These are phyloP conservation scores for Rhopalosiphum padi DNA, from an alignment of 1,140 invertebrate species.

Conservation along the genomic window DNA sequence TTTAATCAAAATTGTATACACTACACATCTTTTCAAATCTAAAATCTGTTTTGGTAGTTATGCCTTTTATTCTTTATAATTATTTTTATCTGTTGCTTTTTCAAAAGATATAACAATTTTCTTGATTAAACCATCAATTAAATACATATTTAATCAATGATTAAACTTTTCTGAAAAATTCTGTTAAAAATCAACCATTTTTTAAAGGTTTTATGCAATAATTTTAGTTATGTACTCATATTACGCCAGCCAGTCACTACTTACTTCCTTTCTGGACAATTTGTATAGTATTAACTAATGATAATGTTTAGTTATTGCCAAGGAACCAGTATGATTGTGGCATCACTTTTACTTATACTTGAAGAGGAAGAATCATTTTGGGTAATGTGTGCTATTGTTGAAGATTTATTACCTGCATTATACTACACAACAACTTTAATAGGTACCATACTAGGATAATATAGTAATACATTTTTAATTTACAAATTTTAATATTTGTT, in stretches of 20 bases:
- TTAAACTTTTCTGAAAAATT: too few relatives aligned
- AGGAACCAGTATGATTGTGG: slow-evolving; percentile 95
- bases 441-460: slow-evolving; percentile 68
- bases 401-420: slow-evolving; percentile 95
- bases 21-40: too few relatives aligned
- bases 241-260: background rate
- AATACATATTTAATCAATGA: too few relatives aligned
- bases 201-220: background rate
- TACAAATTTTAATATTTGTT: background rate
- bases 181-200: too few relatives aligned
- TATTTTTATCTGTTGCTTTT: too few relatives aligned
- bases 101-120: too few relatives aligned
- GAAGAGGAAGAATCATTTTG: slow-evolving; percentile 99
- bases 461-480: background rate
- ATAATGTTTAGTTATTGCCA: slow-evolving; percentile 81
- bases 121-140: too few relatives aligned
- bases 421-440: slow-evolving; percentile 96
- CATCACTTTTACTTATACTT: slow-evolving; percentile 91
- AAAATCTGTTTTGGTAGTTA: too few relatives aligned
- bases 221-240: background rate
- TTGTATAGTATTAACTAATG: background rate
- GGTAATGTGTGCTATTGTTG: slow-evolving; percentile 97
- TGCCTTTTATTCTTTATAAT: too few relatives aligned
- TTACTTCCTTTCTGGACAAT: background rate
- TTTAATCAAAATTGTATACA: too few relatives aligned